These are phyloP conservation scores for Lithophane ornitopus DNA, from an alignment of 2,888 invertebrate species.

Conservation along the genomic window DNA sequence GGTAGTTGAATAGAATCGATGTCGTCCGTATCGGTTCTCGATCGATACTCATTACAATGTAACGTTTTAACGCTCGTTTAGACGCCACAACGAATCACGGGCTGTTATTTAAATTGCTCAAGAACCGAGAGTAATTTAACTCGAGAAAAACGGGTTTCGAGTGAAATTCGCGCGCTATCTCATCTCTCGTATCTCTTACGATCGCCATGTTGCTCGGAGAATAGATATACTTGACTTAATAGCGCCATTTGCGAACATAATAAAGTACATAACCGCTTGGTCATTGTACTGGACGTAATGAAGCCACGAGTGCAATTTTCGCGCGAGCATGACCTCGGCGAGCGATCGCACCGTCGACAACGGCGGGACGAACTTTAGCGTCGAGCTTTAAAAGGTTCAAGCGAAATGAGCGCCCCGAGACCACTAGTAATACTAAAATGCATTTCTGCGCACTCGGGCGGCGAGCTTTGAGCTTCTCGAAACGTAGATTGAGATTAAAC, in stretches of 20 bases:
- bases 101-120: constrained; percentile 83
- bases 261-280: constrained; percentile 75
- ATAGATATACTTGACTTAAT: constrained; percentile 74
- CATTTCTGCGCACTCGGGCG: constrained; percentile 83
- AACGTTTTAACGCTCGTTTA: constrained; percentile 78
- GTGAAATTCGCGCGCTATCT: constrained; percentile 79
- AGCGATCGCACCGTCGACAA: constrained; percentile 68
- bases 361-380: constrained; percentile 61
- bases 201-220: constrained; percentile 67
- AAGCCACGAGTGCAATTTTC: constrained; percentile 82
- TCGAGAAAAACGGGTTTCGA: constrained; percentile 79
- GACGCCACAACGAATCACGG: constrained; percentile 79
- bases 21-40: constrained; percentile 67
- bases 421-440: constrained; percentile 83
- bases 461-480: constrained; percentile 82
- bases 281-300: constrained; percentile 79
- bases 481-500: constrained; percentile 81
- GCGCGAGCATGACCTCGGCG: constrained; percentile 73
- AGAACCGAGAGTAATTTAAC: constrained; percentile 79
- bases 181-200: constrained; percentile 74
- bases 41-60: constrained; percentile 79
- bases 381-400: constrained; percentile 75
- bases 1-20: constrained; percentile 71
- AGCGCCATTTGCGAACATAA: constrained; percentile 71
- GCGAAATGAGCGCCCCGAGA: constrained; percentile 80